Conservation (phyloP, 1,140 invertebrate genomes). For the Patella vulgata region DNA sequence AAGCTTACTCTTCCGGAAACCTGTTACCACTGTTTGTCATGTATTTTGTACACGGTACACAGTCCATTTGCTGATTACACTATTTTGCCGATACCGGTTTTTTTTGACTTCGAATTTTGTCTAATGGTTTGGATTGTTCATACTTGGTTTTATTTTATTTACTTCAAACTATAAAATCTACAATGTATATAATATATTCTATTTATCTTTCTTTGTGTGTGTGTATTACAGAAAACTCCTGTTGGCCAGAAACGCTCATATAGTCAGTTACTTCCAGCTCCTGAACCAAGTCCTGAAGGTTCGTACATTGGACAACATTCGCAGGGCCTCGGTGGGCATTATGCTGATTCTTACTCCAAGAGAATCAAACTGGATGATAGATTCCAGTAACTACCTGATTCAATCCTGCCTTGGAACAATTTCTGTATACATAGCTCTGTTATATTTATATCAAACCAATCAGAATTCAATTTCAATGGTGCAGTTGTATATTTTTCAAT, state of each 20-base stretch:
- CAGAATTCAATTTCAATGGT: too few relatives aligned
- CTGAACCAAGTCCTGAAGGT: conserved; percentile 70
- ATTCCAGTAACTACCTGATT: not conserved
- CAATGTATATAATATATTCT: too few relatives aligned
- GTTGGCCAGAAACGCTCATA: conserved; percentile 69
- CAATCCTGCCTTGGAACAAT: not conserved
- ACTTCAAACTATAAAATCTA: too few relatives aligned
- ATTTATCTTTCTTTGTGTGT: not conserved
- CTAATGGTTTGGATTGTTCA: too few relatives aligned
- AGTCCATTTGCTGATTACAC: too few relatives aligned
- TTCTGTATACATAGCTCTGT: not conserved
- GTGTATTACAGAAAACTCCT: conserved; percentile 42
- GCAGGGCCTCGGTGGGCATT: conserved; percentile 72
- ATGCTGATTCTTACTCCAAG: conserved; percentile 69
- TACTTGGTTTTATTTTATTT: too few relatives aligned
- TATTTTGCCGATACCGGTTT: too few relatives aligned
- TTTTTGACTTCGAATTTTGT: too few relatives aligned
- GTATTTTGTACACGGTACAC: too few relatives aligned
- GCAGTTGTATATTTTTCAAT: too few relatives aligned
- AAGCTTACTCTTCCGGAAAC: too few relatives aligned
- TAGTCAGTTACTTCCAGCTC: conserved; percentile 68
- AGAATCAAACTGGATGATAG: conserved; percentile 26
- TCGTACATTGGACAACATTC: conserved; percentile 72
- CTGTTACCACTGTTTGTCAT: too few relatives aligned
- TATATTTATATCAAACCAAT: conserved; percentile 4